Evolutionary conservation across 2,113 vertebrate genomes (phyloP).

Genomic region (Oxyruncus cristatus): DNA sequence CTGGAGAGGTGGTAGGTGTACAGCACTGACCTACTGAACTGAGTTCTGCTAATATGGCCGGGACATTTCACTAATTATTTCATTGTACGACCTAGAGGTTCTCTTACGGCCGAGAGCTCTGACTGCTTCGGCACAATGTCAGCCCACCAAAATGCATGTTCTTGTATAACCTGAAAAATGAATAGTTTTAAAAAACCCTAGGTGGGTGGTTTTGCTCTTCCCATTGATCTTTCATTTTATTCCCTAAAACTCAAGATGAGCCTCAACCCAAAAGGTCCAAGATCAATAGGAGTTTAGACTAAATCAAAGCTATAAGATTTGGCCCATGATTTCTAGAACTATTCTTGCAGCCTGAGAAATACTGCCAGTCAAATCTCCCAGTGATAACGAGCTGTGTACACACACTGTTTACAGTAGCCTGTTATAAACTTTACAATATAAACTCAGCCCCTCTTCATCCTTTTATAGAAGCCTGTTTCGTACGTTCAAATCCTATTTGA

Average conservation of each 20-base stretch:
- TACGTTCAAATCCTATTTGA: conserved; percentile 5
- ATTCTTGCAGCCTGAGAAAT: background rate
- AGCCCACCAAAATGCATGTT: background rate
- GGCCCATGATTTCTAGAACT: background rate
- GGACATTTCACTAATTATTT: conserved; percentile 13
- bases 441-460: background rate
- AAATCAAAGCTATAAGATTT: background rate
- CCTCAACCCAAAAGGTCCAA: background rate
- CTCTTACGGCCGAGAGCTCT: background rate
- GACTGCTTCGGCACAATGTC: background rate
- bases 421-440: background rate
- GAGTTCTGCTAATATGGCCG: background rate
- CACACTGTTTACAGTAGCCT: background rate
- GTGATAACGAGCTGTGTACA: background rate
- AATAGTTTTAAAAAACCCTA: background rate
- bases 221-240: background rate
- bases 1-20: background rate
- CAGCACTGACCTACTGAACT: background rate
- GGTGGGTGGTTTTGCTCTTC: background rate
- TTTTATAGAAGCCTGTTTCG: background rate
- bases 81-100: background rate
- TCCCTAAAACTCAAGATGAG: background rate
- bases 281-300: background rate
- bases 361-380: background rate
- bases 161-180: background rate